Evolutionary conservation across 2,113 vertebrate genomes (phyloP), one percentile per base, ranked within the genome.

Genomic region (Quiscalus mexicanus): DNA sequence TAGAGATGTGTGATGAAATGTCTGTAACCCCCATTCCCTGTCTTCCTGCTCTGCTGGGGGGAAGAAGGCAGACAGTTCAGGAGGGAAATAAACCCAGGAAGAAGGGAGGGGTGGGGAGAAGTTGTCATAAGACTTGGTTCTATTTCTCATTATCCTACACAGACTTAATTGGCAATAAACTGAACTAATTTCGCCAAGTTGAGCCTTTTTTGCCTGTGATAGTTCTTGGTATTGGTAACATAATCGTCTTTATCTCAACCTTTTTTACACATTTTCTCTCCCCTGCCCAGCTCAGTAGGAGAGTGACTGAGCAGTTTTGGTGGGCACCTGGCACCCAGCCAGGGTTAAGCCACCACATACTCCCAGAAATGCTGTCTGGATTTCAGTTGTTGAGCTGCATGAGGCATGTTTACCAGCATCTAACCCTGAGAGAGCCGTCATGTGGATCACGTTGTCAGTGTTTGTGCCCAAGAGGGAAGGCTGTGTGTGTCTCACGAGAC

Each of bases 121-220:
- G 6, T 12, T 62, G 41, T 8, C 67, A 10, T 31, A 50, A 76
- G 49, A 39, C 45, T 52, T 64, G 10, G 4, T 64, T 92, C 21
- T 41, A 52, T 41, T 45, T 82, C 37, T 76, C 63, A 52, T 45
- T 76, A 23, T 22, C 6, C 10, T 63, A 39, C 14, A 13, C 1
- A 0, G 24, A 63, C 63, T 76, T 76, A 62, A 39, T 56, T 45
- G 33, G 21, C 37, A 63, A n/a, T 31, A 76, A 75, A 63, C 24
- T 13, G 19, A 58, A 58, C 17, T 30, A 19, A 31, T 35, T 76
- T 81, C 3, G 2, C 11, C 55, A 63, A 63, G 11, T 5, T 0
- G 0, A 65, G 16, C 25, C n/a, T 59, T 50, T 41, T 45, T 73
- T 73, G 14, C 25, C 18, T 2, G 0, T 0, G 1, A 9, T 31